Percentiles rank a stretch among this genome's conserved stretches.
Conservation (phyloP, 2,113 vertebrate species). For the Arothron firmamentum region DNA sequence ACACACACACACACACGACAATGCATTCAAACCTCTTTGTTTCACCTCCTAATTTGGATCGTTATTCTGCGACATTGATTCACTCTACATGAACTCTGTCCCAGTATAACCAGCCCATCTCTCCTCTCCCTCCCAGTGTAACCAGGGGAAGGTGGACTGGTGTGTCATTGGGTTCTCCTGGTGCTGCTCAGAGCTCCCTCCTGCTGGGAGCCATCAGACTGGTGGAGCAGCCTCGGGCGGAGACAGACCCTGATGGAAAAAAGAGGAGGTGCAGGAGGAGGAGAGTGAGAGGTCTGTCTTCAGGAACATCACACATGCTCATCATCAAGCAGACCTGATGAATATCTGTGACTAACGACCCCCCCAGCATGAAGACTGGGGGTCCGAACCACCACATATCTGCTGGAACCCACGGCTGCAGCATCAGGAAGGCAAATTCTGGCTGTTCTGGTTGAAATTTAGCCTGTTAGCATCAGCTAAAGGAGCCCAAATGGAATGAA, state of each 20-base stretch:
- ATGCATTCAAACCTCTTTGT: neutral
- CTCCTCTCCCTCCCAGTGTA: too few species aligned
- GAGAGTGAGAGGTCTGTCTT: neutral
- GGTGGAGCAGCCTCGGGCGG: slow-evolving; percentile 45
- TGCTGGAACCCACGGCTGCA: too few species aligned
- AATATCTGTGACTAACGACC: too few species aligned
- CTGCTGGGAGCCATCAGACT: slow-evolving; percentile 61
- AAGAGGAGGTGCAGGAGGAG: slow-evolving; percentile 4
- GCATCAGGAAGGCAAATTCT: too few species aligned
- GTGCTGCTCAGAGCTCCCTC: slow-evolving; percentile 32
- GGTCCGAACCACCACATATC: too few species aligned
- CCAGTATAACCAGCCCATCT: too few species aligned
- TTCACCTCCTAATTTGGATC: neutral
- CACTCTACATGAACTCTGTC: neutral
- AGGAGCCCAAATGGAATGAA: too few species aligned
- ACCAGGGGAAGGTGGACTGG: too few species aligned
- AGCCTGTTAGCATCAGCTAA: too few species aligned
- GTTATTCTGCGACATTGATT: neutral
- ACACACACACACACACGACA: slow-evolving; percentile 29
- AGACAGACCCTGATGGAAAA: slow-evolving; percentile 21
- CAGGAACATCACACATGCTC: too few species aligned
- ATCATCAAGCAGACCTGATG: neutral
- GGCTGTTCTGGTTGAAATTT: too few species aligned
- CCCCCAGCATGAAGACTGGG: too few species aligned
- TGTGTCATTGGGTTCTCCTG: neutral